Evolutionary conservation across 1,140 invertebrate species (phyloP).

Genomic region (Caerostris extrusa): DNA sequence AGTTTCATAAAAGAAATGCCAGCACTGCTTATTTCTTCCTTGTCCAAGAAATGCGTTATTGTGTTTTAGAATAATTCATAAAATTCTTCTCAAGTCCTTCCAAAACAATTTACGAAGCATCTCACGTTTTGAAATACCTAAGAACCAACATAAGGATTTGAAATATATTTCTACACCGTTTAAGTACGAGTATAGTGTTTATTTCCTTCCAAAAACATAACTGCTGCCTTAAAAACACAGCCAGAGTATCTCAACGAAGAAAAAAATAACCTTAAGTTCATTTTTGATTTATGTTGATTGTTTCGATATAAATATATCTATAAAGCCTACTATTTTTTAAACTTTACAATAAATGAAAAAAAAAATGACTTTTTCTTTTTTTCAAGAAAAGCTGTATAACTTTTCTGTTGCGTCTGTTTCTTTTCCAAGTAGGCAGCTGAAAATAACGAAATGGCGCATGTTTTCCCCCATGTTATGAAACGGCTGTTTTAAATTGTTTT

Average conservation of each 20-base stretch:
- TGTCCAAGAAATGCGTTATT: neutral
- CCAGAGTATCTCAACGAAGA: neutral
- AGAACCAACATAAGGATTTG: neutral
- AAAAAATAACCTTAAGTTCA: neutral
- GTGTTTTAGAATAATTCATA: neutral
- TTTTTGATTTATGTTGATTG: neutral
- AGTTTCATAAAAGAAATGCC: too few relatives aligned
- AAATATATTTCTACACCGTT: neutral
- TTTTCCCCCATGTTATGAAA: neutral
- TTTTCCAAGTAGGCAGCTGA: neutral
- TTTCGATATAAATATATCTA: neutral
- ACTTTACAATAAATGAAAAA: neutral
- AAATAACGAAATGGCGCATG: neutral
- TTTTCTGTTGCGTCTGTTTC: neutral
- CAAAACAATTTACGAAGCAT: neutral
- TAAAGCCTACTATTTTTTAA: neutral
- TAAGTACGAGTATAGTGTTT: neutral
- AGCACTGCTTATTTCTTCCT: neutral
- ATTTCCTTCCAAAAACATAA: too few relatives aligned
- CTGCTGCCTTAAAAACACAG: neutral
- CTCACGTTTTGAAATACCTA: neutral
- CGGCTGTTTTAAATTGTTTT: conserved; percentile 39
- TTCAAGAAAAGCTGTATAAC: neutral
- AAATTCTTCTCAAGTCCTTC: neutral
- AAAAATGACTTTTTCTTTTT: neutral